phyloP scores from a whole-genome alignment of 2,888 invertebrate species.

The Dyspetes luteomarginatus region DNA sequence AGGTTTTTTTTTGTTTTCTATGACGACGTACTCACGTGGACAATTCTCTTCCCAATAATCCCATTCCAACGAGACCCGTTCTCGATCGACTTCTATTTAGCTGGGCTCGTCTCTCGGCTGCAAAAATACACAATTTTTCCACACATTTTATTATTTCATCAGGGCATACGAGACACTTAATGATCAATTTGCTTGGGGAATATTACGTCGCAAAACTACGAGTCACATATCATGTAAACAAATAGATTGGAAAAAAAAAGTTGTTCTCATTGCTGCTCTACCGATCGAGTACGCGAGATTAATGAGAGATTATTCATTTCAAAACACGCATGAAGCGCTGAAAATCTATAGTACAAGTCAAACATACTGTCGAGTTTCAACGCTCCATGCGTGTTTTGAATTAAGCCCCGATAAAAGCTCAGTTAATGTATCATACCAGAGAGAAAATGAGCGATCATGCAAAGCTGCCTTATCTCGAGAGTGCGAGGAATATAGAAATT shows the following conservation, averaged over 20 bases:
- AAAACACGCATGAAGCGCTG: neutral
- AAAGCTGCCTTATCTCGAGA: constrained; percentile 54
- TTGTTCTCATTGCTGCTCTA: constrained; percentile 58
- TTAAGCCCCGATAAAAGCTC: no score
- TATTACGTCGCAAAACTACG: constrained; percentile 21
- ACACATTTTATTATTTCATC: constrained; percentile 27
- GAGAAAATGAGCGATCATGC: constrained; percentile 25
- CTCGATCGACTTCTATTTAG: constrained; percentile 94
- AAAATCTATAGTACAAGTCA: no score
- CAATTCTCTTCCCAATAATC: constrained; percentile 87
- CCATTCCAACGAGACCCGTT: constrained; percentile 88
- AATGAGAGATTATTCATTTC: no score
- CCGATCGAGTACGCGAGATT: constrained; percentile 59
- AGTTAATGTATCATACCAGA: no score
- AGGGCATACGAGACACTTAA: neutral
- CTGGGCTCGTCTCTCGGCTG: constrained; percentile 96
- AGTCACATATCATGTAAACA: constrained; percentile 46
- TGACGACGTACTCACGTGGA: constrained; percentile 87
- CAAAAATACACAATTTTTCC: constrained; percentile 41
- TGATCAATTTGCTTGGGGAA: neutral
- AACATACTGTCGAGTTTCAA: no score
- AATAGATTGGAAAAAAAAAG: constrained; percentile 43
- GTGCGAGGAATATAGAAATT: neutral
- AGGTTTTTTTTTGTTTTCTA: neutral
- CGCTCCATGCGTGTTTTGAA: no score